Base-by-base conservation (phyloP, 2,888 invertebrate genomes). In the Drosophila aldrichi region DNA sequence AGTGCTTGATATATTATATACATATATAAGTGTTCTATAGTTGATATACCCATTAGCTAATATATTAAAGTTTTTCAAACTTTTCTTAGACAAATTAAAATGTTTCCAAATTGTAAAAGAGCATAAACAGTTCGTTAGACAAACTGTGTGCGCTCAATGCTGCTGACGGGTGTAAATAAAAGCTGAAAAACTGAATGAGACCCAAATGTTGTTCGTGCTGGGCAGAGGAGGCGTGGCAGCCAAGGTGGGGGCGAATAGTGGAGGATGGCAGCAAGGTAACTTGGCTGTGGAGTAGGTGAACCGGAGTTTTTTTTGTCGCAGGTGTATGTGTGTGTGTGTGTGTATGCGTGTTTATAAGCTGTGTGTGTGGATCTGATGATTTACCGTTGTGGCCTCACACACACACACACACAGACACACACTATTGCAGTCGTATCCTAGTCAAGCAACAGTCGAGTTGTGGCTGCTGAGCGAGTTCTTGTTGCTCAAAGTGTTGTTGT, bases 301-400 rank as follows among this genome's bases (percentile, higher is more conserved):
- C 77, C 62, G 48, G 52, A 79, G 22, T 54, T 20, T 70, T 41
- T 25, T 70, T 82, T 70, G 84, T 83, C n/a, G 5, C 22, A 18
- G 22, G 48, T 58, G 32, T 62, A 43, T 65, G 57, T n/a, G n/a
- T n/a, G n/a, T n/a, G n/a, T n/a, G n/a, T n/a, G n/a, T n/a, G n/a
- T 40, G 68, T 66, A 54, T 60, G 56, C 12, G 44, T 48, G 41
- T 54, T n/a, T 38, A 40, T 52, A 52, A 36, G 34, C 51, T 52
- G 51, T 52, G 5, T n/a, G n/a, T 52, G 36, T 52, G 51, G 36
- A 68, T 67, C 59, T 60, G 80, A 74, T 85, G 84, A 85, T 85
- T 89, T 85, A 85, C 84, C 72, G 89, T 89, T 89, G 84, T 89
- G 84, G 89, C 88, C 89, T 69, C 69, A 59, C 52, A 41, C 52